phyloP scores from a whole-genome alignment of 1,140 invertebrate species.

The Nasonia vitripennis region DNA sequence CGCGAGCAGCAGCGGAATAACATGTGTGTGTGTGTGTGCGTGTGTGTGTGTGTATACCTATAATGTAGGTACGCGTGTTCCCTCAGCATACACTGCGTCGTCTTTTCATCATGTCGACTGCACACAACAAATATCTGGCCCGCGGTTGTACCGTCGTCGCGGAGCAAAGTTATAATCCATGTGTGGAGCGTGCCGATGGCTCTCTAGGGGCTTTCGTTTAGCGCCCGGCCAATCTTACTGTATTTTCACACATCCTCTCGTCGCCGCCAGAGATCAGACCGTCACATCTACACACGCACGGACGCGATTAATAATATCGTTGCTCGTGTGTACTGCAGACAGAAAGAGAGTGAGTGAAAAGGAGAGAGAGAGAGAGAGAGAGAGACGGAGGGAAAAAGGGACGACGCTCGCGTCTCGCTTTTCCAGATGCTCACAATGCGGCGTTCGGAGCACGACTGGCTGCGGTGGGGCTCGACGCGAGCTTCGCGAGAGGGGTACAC shows the following conservation, averaged over 20 bases:
- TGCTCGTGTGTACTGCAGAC: no score
- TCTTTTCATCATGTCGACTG: slow-evolving; percentile 40
- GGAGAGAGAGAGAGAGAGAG: neutral
- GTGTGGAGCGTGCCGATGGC: no score
- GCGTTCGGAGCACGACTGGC: slow-evolving; percentile 69
- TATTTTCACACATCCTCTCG: no score
- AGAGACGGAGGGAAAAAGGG: slow-evolving; percentile 24
- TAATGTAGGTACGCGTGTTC: neutral
- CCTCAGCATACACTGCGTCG: neutral
- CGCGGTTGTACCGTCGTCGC: neutral
- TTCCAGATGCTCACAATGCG: slow-evolving; percentile 57
- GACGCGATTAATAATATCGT: no score
- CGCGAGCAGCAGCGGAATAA: no score
- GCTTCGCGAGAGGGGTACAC: slow-evolving; percentile 50
- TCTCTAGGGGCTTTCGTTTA: no score
- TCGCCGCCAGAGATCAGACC: no score
- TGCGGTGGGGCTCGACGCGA: slow-evolving; percentile 43
- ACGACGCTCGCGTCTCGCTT: slow-evolving; percentile 38
- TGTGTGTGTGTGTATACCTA: no score
- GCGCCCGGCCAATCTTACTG: no score
- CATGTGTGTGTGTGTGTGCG: neutral
- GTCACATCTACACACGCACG: no score
- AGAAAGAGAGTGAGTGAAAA: no score
- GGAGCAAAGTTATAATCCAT: neutral
- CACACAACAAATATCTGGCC: neutral